Conservation (phyloP, 2,888 invertebrate genomes). For the Cataglyphis albicans region DNA sequence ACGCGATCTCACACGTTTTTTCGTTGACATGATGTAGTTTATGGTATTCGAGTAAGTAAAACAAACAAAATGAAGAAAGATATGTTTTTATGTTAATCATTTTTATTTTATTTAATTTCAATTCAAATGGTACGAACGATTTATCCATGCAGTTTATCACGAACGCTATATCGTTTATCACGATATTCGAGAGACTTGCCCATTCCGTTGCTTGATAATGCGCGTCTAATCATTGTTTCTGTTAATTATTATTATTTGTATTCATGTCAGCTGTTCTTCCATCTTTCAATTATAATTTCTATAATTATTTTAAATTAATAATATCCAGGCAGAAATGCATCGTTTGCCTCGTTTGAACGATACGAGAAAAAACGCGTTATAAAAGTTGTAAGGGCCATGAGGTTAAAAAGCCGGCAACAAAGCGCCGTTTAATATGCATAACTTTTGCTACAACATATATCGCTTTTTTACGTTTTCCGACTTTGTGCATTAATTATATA, state of each 20-base stretch:
- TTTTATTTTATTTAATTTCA: background rate
- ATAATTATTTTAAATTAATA: constrained; percentile 3
- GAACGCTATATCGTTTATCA: background rate
- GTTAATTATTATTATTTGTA: background rate
- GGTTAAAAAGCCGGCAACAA: background rate
- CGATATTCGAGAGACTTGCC: background rate
- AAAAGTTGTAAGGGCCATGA: background rate
- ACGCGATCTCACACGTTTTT: background rate
- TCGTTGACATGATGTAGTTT: background rate
- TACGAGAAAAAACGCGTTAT: constrained; percentile 12
- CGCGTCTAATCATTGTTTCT: background rate
- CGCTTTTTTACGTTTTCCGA: background rate
- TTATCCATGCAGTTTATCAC: background rate
- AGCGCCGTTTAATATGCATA: background rate
- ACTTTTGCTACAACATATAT: background rate
- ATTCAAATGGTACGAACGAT: background rate
- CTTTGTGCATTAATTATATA: background rate
- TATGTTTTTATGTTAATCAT: background rate
- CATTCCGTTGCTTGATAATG: background rate
- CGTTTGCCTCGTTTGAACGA: background rate
- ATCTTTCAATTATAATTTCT: background rate
- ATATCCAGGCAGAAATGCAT: no score
- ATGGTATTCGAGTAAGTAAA: background rate
- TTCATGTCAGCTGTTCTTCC: background rate
- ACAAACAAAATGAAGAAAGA: background rate